Percentiles rank a stretch among this genome's conserved stretches.
Evolutionary conservation across 1,140 invertebrate species (phyloP).

Genomic region (Drosophila kohkoa): DNA sequence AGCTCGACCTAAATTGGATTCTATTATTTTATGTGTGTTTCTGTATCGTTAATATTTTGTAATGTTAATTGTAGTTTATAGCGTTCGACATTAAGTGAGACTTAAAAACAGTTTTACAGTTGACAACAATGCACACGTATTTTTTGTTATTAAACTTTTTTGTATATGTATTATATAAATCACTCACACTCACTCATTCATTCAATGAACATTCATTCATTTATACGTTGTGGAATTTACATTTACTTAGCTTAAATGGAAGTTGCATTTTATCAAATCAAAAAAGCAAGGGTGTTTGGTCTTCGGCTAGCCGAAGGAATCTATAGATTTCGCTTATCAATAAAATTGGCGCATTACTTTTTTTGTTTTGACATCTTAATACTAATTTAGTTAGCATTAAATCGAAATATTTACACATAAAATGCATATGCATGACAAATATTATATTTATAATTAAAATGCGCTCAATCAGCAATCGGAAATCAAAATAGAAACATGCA

Average conservation of each 20-base stretch:
- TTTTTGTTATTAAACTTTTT: constrained; percentile 40
- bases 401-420: constrained; percentile 70
- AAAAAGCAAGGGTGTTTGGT: constrained; percentile 3
- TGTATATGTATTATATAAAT: constrained; percentile 32
- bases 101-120: constrained; percentile 77
- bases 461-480: constrained; percentile 23
- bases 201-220: not conserved
- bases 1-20: constrained; percentile 14
- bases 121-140: constrained; percentile 78
- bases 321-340: constrained; percentile 48
- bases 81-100: constrained; percentile 74
- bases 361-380: constrained; percentile 56
- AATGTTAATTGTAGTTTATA: constrained; percentile 72
- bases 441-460: constrained; percentile 18
- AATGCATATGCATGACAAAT: constrained; percentile 49
- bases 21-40: constrained; percentile 28
- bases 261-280: not conserved
- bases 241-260: not conserved
- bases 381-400: constrained; percentile 68
- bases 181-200: constrained; percentile 26
- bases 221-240: not conserved
- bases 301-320: constrained; percentile 26
- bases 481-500: constrained; percentile 32
- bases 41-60: constrained; percentile 41
- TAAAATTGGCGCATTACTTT: constrained; percentile 72